Base-by-base conservation (phyloP, 1,140 invertebrate species). In the Paralvinella palmiformis region DNA sequence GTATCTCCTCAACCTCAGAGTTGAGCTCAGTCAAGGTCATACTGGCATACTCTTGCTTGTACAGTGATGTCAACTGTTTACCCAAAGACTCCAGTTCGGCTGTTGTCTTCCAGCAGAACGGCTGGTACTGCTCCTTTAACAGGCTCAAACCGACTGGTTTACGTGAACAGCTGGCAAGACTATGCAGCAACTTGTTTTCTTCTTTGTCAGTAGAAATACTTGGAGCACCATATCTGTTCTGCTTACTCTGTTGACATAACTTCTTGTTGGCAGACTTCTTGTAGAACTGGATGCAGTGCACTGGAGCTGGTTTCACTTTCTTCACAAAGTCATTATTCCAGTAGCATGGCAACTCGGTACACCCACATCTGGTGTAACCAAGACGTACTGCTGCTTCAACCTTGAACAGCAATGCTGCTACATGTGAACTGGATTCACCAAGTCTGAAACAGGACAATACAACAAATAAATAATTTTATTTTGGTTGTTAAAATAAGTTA, bases 391-490 rank as follows among this genome's bases (percentile, higher is more conserved):
- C 66, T 53, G 62, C 62, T 36, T 68, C 66, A 6, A 64, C 59
- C 27, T 68, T 68, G 50, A 64, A 68, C 2, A 64, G 31, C 7
- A 60, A 17, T 37, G 66, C 66, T 45, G 33, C 62, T 32, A 68
- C 62, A 56, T 68, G 66, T 27, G 66, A 68, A 36, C 66, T 64
- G 17, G 57, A 63, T 61, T 68, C 62, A 29, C 66, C 66, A 10
- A 68, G 52, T 41, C 63, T 68, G 66, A 64, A 67, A 67, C 35
- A 58, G 48, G 31, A 52, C 48, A 10, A 52, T 7, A 2, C 24
- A 58, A 31, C 24, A 33, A 33, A 58, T 33, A 33, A 58, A 58
- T n/a, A 58, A 58, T 58, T 36, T 31, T 2, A 20, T 58, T 58
- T 58, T 58, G 29, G 33, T 1, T 58, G 33, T 32, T 33, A 15